Evolutionary conservation across 2,888 invertebrate genomes (phyloP), one percentile per base, ranked within the genome.

Genomic region (Sarcophaga carnaria): DNA sequence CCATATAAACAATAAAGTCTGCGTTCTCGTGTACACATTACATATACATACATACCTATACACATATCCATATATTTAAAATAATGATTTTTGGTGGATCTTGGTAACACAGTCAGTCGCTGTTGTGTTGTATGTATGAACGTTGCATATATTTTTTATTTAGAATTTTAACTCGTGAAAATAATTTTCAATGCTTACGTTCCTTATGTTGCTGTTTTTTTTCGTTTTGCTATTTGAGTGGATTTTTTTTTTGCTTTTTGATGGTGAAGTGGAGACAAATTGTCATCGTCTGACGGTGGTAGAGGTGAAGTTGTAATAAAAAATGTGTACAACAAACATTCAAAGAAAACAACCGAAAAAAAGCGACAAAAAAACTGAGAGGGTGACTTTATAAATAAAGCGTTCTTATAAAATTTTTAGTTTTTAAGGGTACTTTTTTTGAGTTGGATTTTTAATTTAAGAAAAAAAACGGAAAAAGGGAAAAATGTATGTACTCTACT

Each of bases 331-430:
- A 54, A 54, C 14, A 54, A 54, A 62, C 63, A 79, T 20, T 62
- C 64, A 27, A 20, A 27, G 27, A 82, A 76, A 77, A 64, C 22
- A 60, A 25, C 37, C 8, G 54, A 17, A 54, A 54, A 54, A 54
- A 54, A 54, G 17, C 4, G 54, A 54, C 49, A 60, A 82, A 20
- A 64, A 74, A 83, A 76, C 54, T 60, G 70, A 80, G 79, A 79
- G 83, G 83, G 83, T 84, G 83, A 80, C 83, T 84, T 84, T 79
- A 80, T 63, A 80, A 84, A 79, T 84, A 80, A 84, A 84, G 70
- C 74, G 79, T 84, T 84, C 75, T 75, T 75, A 69, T 75, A 84
- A 64, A 84, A 75, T 84, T 84, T 84, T 84, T 45, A 84, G 59
- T 83, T 83, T 83, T 79, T 79, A 79, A 79, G 79, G 75, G 75